Base-by-base conservation (phyloP, 2,888 invertebrate species). In the Sabellastarte sp. region DNA sequence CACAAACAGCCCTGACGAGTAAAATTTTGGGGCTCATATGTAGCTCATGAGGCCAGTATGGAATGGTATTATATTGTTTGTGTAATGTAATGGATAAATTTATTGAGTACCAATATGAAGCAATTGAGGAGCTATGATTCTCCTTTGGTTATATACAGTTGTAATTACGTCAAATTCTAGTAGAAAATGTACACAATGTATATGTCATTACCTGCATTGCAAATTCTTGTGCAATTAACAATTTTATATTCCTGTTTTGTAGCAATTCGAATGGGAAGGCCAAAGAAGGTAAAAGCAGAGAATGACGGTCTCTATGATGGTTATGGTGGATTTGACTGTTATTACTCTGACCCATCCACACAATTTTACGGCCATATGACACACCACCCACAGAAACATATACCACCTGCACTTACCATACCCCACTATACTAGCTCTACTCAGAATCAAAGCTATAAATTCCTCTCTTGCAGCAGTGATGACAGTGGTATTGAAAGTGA, bases 201-300 rank as follows among this genome's bases (percentile, higher is more conserved):
- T n/a, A n/a, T n/a, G n/a, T n/a, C n/a, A n/a, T n/a, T n/a, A n/a
- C n/a, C n/a, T n/a, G n/a, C n/a, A n/a, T n/a, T n/a, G n/a, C n/a
- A n/a, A n/a, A n/a, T n/a, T n/a, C n/a, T n/a, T n/a, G n/a, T n/a
- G n/a, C n/a, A n/a, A n/a, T n/a, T n/a, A n/a, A n/a, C n/a, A n/a
- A n/a, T n/a, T n/a, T n/a, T n/a, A n/a, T n/a, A n/a, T 59, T 2
- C 3, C 33, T 60, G 29, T 32, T 3, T 51, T 59, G n/a, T 31
- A 71, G 71, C 71, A 15, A 71, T 71, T 26, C 63, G 63, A 28
- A 71, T 71, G 71, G 71, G 71, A 3, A 52, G 71, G 31, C 71
- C 71, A 41, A 65, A 65, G 57, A 65, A 66, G 63, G 51, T 50
- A 31, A 61, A 61, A 31, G 31, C 56, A 4, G 50, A 50, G n/a